Percentiles rank a stretch among this genome's conserved stretches.
Evolutionary conservation across 2,113 vertebrate genomes (phyloP).

Genomic region (Conger conger): DNA sequence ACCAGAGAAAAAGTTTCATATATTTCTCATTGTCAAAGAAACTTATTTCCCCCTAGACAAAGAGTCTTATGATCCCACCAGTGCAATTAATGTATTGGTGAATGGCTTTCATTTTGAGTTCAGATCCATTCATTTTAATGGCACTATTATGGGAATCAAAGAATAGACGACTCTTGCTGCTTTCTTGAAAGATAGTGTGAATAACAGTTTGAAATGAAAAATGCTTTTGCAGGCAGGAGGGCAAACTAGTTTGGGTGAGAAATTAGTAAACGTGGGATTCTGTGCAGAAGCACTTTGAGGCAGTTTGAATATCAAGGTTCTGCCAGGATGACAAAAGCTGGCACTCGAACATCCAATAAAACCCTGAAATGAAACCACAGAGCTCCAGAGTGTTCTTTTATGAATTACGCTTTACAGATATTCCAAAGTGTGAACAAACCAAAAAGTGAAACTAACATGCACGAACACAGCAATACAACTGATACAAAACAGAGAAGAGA

Average conservation of each 20-base stretch:
- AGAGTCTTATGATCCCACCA: slow-evolving; percentile 25
- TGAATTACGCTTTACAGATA: background rate
- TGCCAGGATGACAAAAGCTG: background rate
- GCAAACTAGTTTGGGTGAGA: slow-evolving; percentile 13
- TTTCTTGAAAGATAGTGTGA: slow-evolving; percentile 16
- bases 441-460: background rate
- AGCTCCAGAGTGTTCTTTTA: background rate
- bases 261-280: background rate
- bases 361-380: background rate
- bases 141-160: slow-evolving; percentile 40
- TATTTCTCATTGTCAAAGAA: background rate
- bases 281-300: slow-evolving; percentile 31
- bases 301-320: slow-evolving; percentile 14
- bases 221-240: slow-evolving; percentile 20
- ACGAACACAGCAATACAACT: background rate
- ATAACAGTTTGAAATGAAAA: slow-evolving; percentile 21
- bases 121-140: slow-evolving; percentile 36
- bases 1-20: background rate
- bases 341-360: background rate
- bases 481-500: background rate
- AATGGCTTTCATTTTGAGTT: slow-evolving; percentile 33
- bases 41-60: slow-evolving; percentile 14
- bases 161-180: slow-evolving; percentile 9
- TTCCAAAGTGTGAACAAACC: background rate
- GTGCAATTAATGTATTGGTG: slow-evolving; percentile 35